Percentiles rank a stretch among this genome's conserved stretches.
Evolutionary conservation across 2,888 invertebrate species (phyloP).

Genomic region (Lycocerus yunnanus): DNA sequence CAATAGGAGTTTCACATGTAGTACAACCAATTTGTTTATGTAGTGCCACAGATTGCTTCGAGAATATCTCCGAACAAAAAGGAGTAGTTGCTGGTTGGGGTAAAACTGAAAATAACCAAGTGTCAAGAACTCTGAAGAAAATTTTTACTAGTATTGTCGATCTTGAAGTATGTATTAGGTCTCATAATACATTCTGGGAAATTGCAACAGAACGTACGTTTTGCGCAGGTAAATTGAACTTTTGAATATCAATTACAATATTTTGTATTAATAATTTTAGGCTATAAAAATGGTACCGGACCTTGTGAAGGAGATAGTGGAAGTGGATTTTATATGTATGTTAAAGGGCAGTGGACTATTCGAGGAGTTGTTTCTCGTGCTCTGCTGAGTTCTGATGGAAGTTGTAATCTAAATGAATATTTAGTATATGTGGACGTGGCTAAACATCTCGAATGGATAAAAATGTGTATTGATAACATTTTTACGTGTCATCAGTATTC

Average conservation of each 20-base stretch:
- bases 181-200: neutral
- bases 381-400: neutral
- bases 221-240: neutral
- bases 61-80: accelerated
- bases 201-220: neutral
- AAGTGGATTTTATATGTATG: neutral
- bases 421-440: neutral
- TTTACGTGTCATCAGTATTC: no score
- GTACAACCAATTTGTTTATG: neutral
- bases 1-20: neutral
- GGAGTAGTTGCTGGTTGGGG: neutral
- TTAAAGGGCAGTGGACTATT: neutral
- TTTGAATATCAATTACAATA: neutral
- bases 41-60: neutral
- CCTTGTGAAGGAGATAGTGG: neutral
- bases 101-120: neutral
- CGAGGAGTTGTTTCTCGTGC: neutral
- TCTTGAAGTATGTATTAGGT: neutral
- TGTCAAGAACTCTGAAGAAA: neutral
- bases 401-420: neutral
- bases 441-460: neutral
- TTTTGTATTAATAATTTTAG: neutral
- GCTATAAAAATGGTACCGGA: neutral
- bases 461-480: neutral
- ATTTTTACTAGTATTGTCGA: neutral